Base-by-base conservation (phyloP, 2,888 invertebrate genomes). In the Acanthosepion pharaonis region DNA sequence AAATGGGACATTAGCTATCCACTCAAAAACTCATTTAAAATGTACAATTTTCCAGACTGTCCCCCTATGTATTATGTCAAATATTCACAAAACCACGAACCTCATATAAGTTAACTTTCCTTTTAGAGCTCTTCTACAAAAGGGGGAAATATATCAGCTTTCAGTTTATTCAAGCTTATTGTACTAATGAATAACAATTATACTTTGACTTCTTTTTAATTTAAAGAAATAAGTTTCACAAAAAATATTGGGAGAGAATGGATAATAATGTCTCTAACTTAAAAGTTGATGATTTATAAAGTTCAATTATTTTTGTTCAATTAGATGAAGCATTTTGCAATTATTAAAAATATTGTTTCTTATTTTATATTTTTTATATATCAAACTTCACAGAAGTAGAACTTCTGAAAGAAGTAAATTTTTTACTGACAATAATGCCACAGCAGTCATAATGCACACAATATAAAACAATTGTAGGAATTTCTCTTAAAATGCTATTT, bases 271-370 rank as follows among this genome's bases (percentile, higher is more conserved):
- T 42, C 42, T 42, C 1, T 3, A 42, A 42, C 42, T 42, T 42
- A 42, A 42, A 42, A 42, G 42, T 2, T 3, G 3, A 42, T 42
- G 42, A 42, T 42, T 42, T 42, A 42, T 42, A 42, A 42, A 42
- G 42, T 1, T 1, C 0, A 3, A 42, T 42, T 1, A 2, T 42
- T 2, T 3, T 42, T 1, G 42, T 42, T 42, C 42, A 42, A 3
- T 42, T 42, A 42, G 42, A 42, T 42, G 42, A 42, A 42, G 42
- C 42, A 42, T 42, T 42, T 42, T 3, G 42, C 42, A 42, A 42
- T 42, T 42, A 42, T 42, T 42, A 42, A 42, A 42, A 42, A 42
- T 42, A 42, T 42, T 3, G 42, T 42, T 42, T 42, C 42, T 42
- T 42, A 42, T 42, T 42, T 42, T 42, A 42, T 42, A 42, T 42